Conservation (phyloP, 2,888 invertebrate species). For the Macropis europaea region DNA sequence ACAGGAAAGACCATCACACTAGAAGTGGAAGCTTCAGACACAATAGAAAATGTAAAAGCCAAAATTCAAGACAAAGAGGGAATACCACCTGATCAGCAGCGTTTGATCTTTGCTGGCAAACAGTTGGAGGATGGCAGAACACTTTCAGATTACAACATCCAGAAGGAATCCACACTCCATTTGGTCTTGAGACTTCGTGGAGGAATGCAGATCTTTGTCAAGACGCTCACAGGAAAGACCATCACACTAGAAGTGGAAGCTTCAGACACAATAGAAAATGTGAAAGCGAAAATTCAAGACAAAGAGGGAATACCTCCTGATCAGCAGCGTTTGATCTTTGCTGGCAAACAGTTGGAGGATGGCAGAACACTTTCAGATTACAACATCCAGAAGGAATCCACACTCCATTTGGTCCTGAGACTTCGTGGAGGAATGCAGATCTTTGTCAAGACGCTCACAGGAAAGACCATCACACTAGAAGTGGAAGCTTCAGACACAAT, state of each 20-base stretch:
- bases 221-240: conserved; percentile 20
- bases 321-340: conserved; percentile 34
- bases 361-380: conserved; percentile 42
- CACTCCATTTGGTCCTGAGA: conserved; percentile 5
- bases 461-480: conserved; percentile 23
- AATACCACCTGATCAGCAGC: conserved; percentile 41
- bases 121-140: conserved; percentile 49
- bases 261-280: conserved; percentile 22
- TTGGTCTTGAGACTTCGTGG: conserved; percentile 46
- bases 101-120: conserved; percentile 43
- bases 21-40: conserved; percentile 24
- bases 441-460: conserved; percentile 20
- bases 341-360: conserved; percentile 47
- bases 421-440: conserved; percentile 28
- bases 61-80: conserved; percentile 42
- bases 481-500: conserved; percentile 56
- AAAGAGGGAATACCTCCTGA: conserved; percentile 31
- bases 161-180: conserved; percentile 55
- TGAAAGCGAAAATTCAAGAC: conserved; percentile 28
- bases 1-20: conserved; percentile 29
- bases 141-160: conserved; percentile 54
- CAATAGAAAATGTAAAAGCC: conserved; percentile 21
- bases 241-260: conserved; percentile 25
- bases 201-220: conserved; percentile 36
- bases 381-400: conserved; percentile 31